Percentiles rank a stretch among this genome's conserved stretches.
These are phyloP conservation scores for Drosophila micromelanica DNA, from an alignment of 1,140 invertebrate species.

Conservation along the genomic window DNA sequence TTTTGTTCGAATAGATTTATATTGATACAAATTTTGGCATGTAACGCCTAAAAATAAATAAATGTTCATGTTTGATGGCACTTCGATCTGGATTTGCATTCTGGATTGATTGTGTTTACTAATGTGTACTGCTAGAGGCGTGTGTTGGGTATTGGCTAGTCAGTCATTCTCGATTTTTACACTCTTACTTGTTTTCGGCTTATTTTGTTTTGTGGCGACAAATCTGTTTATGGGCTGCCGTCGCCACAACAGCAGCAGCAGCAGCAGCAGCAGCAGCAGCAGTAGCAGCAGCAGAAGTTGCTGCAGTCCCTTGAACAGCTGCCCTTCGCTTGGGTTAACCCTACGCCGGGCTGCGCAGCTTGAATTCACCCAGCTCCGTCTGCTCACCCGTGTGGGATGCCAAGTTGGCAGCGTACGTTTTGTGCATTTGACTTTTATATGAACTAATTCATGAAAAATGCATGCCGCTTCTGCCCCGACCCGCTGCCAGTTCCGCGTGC, in stretches of 20 bases:
- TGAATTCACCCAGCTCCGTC: constrained; percentile 2
- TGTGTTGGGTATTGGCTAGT: background rate
- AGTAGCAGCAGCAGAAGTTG: no score
- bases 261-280: no score
- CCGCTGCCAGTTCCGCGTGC: constrained; percentile 25
- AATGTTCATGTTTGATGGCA: no score
- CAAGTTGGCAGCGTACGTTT: constrained; percentile 42
- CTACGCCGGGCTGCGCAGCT: constrained; percentile 7
- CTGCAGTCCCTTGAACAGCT: background rate
- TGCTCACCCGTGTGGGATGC: constrained; percentile 17
- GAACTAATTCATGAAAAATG: constrained; percentile 83
- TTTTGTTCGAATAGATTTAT: no score
- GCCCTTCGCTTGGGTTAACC: constrained; percentile 17
- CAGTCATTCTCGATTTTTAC: background rate
- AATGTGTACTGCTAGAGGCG: background rate
- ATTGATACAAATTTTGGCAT: no score
- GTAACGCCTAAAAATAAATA: no score
- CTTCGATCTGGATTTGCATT: no score
- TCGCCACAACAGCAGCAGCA: constrained; percentile 7
- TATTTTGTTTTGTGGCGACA: constrained; percentile 59
- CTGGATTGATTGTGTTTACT: no score
- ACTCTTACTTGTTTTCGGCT: constrained; percentile 29
- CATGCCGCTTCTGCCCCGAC: constrained; percentile 46
- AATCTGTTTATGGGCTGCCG: constrained; percentile 70
- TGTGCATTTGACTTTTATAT: constrained; percentile 81